Conservation (phyloP, 2,888 invertebrate species). For the Sminthurides aquaticus region DNA sequence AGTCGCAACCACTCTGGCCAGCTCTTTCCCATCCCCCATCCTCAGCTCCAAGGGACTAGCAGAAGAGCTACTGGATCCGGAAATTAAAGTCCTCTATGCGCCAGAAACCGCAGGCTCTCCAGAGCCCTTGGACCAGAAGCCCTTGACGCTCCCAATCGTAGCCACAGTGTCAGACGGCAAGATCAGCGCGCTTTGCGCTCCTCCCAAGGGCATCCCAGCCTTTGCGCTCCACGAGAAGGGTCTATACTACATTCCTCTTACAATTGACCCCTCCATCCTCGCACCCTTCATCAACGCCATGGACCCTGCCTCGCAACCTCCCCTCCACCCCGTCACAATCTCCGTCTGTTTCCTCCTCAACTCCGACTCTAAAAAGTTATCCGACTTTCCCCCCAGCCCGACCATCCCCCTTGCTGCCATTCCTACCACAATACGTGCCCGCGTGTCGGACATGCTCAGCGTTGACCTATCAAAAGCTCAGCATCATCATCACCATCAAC, state of each 20-base stretch:
- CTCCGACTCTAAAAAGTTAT: conserved; percentile 12
- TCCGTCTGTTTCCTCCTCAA: conserved; percentile 54
- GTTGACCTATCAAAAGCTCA: not conserved
- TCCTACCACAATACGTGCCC: conserved; percentile 5
- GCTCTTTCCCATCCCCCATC: not conserved
- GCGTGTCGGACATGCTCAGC: not conserved
- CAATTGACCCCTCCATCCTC: conserved; percentile 66
- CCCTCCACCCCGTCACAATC: conserved; percentile 79
- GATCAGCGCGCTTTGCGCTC: conserved; percentile 8
- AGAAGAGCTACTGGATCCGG: not conserved
- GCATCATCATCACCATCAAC: conserved; percentile 1
- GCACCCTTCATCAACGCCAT: conserved; percentile 56
- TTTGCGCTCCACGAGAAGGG: conserved; percentile 86
- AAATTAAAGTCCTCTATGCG: not conserved
- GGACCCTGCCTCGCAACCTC: conserved; percentile 55
- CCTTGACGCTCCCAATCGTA: conserved; percentile 7
- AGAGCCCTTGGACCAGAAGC: conserved; percentile 10
- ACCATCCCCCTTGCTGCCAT: conserved; percentile 5
- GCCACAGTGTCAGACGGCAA: conserved; percentile 3
- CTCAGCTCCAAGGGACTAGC: not conserved
- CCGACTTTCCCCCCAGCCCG: not conserved
- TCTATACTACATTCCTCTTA: conserved; percentile 78
- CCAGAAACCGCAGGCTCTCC: not conserved
- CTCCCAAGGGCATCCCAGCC: conserved; percentile 63
- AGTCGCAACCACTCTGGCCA: not conserved